Evolutionary conservation across 2,113 vertebrate genomes (phyloP).

Genomic region (Alexandromys fortis): DNA sequence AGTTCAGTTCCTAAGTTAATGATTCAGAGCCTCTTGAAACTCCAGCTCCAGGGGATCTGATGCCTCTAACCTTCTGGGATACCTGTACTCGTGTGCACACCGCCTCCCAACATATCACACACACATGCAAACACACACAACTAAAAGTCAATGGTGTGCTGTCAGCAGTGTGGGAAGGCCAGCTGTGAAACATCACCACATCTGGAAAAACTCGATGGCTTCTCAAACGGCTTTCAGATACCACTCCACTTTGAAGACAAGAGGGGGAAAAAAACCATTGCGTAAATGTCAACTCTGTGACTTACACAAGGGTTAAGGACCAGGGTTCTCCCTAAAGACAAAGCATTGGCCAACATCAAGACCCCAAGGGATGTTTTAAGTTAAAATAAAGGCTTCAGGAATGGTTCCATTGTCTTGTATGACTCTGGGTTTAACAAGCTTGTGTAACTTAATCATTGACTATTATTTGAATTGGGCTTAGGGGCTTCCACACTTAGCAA

Average conservation of each 20-base stretch:
- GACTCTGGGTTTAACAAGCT: constrained; percentile 35
- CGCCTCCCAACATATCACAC: background rate
- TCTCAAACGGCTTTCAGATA: constrained; percentile 39
- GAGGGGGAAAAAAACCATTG: background rate
- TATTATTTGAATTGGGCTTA: background rate
- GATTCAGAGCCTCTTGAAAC: background rate
- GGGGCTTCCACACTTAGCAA: constrained; percentile 1
- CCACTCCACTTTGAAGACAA: constrained; percentile 56
- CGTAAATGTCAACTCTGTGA: background rate
- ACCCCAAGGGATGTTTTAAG: constrained; percentile 41
- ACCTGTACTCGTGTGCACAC: background rate
- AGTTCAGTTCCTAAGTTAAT: background rate
- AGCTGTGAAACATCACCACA: background rate
- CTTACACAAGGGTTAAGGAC: background rate
- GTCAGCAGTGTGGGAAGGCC: background rate
- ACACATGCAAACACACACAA: background rate
- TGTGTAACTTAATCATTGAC: constrained; percentile 48
- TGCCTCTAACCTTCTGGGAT: background rate
- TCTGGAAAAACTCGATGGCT: background rate
- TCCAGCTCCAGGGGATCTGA: background rate
- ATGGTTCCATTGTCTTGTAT: constrained; percentile 4
- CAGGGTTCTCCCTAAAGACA: background rate
- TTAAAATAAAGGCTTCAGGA: constrained; percentile 54
- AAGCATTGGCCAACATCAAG: constrained; percentile 18
- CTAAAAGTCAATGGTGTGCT: background rate